A percentile compares a stretch with the other conserved stretches of the same genome.
Conservation (phyloP, 2,797 vertebrate genomes). For the Pseudotriccus pelzelni region DNA sequence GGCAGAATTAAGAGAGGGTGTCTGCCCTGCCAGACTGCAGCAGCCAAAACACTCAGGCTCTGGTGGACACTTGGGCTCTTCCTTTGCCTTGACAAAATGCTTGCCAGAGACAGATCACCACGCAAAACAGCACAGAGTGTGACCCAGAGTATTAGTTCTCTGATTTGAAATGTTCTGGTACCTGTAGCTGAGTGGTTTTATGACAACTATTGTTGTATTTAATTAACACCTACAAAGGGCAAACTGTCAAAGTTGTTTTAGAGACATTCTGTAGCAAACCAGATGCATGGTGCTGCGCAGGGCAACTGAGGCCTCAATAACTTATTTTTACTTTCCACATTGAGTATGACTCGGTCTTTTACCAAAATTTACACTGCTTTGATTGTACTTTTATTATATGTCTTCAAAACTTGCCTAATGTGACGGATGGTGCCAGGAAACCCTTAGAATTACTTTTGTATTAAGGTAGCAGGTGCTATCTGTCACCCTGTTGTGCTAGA, state of each 20-base stretch:
- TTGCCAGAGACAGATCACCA: background rate
- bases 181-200: background rate
- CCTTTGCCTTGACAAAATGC: background rate
- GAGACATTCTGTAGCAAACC: background rate
- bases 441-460: background rate
- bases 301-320: background rate
- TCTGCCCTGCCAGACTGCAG: background rate
- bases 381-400: background rate
- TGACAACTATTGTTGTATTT: background rate
- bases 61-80: background rate
- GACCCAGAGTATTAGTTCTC: background rate
- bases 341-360: background rate
- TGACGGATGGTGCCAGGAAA: conserved; percentile 36
- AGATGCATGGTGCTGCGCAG: background rate
- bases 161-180: background rate
- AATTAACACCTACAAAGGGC: background rate
- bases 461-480: background rate
- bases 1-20: background rate
- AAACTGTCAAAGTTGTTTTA: background rate
- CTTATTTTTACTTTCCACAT: background rate
- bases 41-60: background rate
- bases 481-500: background rate
- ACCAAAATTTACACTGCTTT: background rate
- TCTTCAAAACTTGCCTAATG: background rate
- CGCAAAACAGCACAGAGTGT: rapidly evolving